These are phyloP conservation scores for Mamestra configurata DNA, from an alignment of 1,140 invertebrate species.

Conservation along the genomic window DNA sequence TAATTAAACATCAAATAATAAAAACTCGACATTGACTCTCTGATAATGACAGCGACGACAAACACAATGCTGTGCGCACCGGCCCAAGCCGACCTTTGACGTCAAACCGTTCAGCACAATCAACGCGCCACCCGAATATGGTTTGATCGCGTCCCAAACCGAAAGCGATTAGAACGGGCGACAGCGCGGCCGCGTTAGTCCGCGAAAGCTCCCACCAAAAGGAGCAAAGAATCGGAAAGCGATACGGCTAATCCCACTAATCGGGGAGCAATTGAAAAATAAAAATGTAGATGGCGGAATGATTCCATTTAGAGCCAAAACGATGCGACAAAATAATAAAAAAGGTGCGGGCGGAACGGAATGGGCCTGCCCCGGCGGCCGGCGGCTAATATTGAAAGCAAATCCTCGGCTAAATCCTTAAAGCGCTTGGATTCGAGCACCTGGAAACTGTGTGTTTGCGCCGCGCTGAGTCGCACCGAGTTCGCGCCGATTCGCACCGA, in stretches of 20 bases:
- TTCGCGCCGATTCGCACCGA: slow-evolving; percentile 55
- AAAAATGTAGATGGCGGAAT: slow-evolving; percentile 89
- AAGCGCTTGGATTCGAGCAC: slow-evolving; percentile 86
- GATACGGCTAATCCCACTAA: slow-evolving; percentile 88
- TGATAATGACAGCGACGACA: slow-evolving; percentile 65
- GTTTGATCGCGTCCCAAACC: slow-evolving; percentile 50
- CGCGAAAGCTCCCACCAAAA: slow-evolving; percentile 84
- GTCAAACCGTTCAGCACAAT: slow-evolving; percentile 51
- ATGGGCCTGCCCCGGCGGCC: slow-evolving; percentile 80
- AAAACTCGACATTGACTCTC: slow-evolving; percentile 73
- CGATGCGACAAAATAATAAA: slow-evolving; percentile 88
- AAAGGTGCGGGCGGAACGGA: slow-evolving; percentile 85
- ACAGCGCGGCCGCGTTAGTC: slow-evolving; percentile 71
- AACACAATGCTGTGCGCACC: slow-evolving; percentile 58
- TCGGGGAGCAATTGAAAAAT: slow-evolving; percentile 89
- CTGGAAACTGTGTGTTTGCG: slow-evolving; percentile 86
- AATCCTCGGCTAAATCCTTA: slow-evolving; percentile 89
- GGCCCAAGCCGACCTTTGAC: slow-evolving; percentile 52
- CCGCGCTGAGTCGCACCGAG: slow-evolving; percentile 60
- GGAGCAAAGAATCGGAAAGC: slow-evolving; percentile 86
- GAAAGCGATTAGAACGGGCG: slow-evolving; percentile 51
- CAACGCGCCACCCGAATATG: slow-evolving; percentile 46
- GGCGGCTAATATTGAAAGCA: slow-evolving; percentile 89
- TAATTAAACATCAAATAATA: slow-evolving; percentile 80
- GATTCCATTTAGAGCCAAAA: slow-evolving; percentile 87